phyloP scores from a whole-genome alignment of 1,140 invertebrate species.

The Polyergus mexicanus region DNA sequence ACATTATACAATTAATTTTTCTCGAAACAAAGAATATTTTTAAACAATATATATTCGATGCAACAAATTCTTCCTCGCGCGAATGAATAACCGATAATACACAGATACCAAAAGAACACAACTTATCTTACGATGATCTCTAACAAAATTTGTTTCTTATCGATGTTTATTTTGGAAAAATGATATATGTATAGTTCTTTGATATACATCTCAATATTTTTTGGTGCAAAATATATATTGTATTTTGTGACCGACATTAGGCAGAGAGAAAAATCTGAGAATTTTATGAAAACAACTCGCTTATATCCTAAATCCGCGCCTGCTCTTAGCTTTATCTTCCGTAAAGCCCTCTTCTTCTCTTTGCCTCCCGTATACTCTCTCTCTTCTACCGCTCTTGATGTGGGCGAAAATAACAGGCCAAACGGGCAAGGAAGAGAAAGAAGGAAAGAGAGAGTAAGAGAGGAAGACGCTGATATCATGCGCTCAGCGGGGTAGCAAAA shows the following conservation, averaged over 20 bases:
- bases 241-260: neutral
- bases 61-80: neutral
- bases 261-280: neutral
- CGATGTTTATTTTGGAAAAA: neutral
- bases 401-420: constrained; percentile 48
- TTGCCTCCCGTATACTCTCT: neutral
- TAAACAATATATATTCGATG: neutral
- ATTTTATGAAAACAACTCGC: neutral
- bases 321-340: constrained; percentile 29
- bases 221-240: neutral
- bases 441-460: neutral
- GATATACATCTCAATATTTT: neutral
- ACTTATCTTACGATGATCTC: neutral
- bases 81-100: neutral
- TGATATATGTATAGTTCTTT: neutral
- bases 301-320: constrained; percentile 32
- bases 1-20: neutral
- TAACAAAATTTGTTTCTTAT: neutral
- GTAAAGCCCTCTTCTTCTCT: neutral
- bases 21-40: neutral
- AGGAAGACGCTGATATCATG: constrained; percentile 36
- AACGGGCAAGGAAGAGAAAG: constrained; percentile 16
- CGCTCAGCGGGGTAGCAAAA: constrained; percentile 58
- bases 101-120: neutral
- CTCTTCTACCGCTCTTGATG: constrained; percentile 16